Evolutionary conservation across 2,113 vertebrate genomes (phyloP).

Genomic region (Azemiops feae): DNA sequence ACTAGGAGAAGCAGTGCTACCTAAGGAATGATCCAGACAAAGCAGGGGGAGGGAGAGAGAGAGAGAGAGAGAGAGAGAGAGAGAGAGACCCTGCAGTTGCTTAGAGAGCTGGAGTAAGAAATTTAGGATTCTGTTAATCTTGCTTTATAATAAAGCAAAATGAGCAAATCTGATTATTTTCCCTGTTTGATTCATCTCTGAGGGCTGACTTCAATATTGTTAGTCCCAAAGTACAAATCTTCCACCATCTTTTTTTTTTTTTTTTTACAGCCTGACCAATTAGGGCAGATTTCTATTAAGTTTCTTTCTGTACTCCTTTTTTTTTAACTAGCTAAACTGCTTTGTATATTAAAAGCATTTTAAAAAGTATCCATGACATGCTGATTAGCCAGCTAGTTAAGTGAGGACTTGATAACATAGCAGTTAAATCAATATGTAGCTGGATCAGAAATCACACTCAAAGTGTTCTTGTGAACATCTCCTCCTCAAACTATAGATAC

Average conservation of each 20-base stretch:
- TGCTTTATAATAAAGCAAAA: too few species aligned
- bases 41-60: too few species aligned
- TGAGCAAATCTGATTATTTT: neutral
- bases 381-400: neutral
- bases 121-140: neutral
- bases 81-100: too few species aligned
- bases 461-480: neutral
- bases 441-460: neutral
- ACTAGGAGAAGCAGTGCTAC: neutral
- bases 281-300: neutral
- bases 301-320: neutral
- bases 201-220: neutral
- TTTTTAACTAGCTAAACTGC: neutral
- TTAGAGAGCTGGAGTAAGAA: neutral
- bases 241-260: neutral
- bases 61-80: too few species aligned
- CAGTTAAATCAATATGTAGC: neutral
- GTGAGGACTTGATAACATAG: neutral
- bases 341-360: neutral
- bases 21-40: neutral
- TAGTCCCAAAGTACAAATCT: neutral
- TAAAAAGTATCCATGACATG: neutral
- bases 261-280: neutral
- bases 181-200: neutral
- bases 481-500: neutral